Evolutionary conservation across 2,797 vertebrate genomes (phyloP), one percentile per base, ranked within the genome.

Genomic region (Notoglanidium macrostoma): DNA sequence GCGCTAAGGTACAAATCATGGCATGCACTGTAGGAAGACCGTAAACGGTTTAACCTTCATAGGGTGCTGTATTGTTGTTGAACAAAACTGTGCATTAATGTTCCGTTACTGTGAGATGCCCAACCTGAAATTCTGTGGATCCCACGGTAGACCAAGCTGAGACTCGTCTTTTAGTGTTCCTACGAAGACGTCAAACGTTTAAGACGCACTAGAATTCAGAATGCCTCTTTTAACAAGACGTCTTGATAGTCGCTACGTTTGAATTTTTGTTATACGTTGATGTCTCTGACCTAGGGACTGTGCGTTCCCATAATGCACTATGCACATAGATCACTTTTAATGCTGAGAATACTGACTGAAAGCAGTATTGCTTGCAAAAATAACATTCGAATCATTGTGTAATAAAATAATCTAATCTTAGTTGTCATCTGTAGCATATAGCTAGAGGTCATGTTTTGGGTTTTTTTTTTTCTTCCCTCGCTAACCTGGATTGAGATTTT

Each of bases 111-210:
- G 35, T 85, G 68, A 85, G 54, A 26, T 14, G 23, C 29, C 67
- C 44, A 74, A 79, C 40, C 51, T 67, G 70, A 85, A 84, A 77
- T 85, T 77, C 82, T 88, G 84, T 89, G 89, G 17, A 51, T 63
- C 73, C 40, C 12, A 44, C 40, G 5, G 40, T 11, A 46, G 35
- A 73, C n/a, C 46, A 68, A n/a, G 6, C 57, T 12, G 5, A 8
- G 21, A 61, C 29, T 35, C 5, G 0, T 74, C 5, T 76, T 51
- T 76, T 29, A 5, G 3, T 4, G 40, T 21, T 65, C 17, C 78
- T 49, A 5, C 1, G 17, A 9, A 3, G 3, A 26, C 0, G 21
- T 59, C 5, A n/a, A 80, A 23, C 9, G 2, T 54, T 32, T 26
- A 12, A 49, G 8, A 61, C 59, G 26, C 35, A 59, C 19, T 80